Conservation (phyloP, 2,113 vertebrate genomes). For the Mesocricetus auratus region DNA sequence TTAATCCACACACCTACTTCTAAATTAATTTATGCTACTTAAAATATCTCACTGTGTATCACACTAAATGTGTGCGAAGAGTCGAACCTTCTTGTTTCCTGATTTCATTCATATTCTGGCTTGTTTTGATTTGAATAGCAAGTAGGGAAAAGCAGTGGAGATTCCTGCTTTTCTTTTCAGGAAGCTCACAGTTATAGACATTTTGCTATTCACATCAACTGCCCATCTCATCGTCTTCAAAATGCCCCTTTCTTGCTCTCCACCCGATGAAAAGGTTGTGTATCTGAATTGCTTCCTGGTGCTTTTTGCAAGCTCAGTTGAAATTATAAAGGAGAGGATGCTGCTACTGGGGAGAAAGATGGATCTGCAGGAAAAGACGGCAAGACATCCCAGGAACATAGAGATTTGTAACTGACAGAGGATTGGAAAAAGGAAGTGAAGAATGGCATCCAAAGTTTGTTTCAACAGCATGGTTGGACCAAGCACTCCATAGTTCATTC, state of each 20-base stretch:
- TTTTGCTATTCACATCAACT: neutral
- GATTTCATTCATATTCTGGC: neutral
- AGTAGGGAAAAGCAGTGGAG: neutral
- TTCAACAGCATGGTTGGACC: neutral
- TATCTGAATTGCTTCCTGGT: conserved; percentile 31
- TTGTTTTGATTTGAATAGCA: conserved; percentile 20
- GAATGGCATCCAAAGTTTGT: conserved; percentile 12
- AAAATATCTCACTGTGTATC: neutral
- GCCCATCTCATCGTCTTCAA: neutral
- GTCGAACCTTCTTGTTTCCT: neutral
- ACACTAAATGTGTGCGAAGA: neutral
- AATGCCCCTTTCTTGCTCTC: neutral
- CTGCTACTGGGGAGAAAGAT: conserved; percentile 15
- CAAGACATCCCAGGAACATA: neutral
- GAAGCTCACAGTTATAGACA: neutral
- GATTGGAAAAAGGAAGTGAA: neutral
- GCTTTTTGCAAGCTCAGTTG: conserved; percentile 64
- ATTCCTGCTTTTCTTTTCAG: neutral
- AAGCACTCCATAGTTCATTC: neutral
- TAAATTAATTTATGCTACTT: neutral
- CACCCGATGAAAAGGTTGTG: neutral
- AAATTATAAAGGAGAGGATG: conserved; percentile 52
- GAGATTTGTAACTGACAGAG: conserved; percentile 34
- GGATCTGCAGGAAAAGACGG: neutral
- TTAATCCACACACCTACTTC: neutral